Evolutionary conservation across 2,113 vertebrate species (phyloP).

Genomic region (Coryphaenoides rupestris): DNA sequence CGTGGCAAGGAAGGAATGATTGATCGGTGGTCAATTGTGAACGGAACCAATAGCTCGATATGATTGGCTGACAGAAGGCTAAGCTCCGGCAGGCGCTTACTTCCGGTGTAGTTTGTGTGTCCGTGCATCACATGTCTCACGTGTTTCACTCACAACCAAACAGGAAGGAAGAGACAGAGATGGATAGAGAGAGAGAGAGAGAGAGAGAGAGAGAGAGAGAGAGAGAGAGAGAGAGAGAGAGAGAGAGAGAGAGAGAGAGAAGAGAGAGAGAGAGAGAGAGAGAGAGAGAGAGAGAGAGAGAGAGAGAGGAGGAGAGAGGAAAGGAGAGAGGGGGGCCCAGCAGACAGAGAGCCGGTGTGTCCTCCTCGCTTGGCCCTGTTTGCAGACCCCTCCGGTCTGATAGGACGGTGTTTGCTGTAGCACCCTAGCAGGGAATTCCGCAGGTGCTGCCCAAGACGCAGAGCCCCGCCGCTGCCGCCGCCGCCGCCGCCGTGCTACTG

Average conservation of each 20-base stretch:
- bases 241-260: too few relatives aligned
- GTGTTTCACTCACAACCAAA: slow-evolving; percentile 6
- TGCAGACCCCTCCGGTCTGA: slow-evolving; percentile 64
- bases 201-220: too few relatives aligned
- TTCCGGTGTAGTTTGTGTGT: slow-evolving; percentile 44
- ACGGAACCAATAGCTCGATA: too few relatives aligned
- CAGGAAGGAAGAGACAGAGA: slow-evolving; percentile 2
- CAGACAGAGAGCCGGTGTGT: slow-evolving; percentile 19
- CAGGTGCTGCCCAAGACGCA: slow-evolving; percentile 71
- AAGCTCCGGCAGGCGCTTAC: not conserved
- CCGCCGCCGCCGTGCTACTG: too few relatives aligned
- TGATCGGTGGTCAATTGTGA: too few relatives aligned
- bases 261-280: not conserved
- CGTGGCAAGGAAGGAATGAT: too few relatives aligned
- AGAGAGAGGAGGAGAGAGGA: slow-evolving; percentile 2
- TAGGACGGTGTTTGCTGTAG: slow-evolving; percentile 79
- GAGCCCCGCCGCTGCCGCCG: slow-evolving; percentile 44
- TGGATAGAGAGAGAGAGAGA: too few relatives aligned
- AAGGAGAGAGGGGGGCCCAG: not conserved
- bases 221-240: slow-evolving; percentile 1
- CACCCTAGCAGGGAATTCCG: slow-evolving; percentile 80
- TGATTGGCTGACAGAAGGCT: too few relatives aligned
- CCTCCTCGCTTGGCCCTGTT: slow-evolving; percentile 53
- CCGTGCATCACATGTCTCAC: slow-evolving; percentile 36
- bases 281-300: slow-evolving; percentile 9